These are phyloP conservation scores for Sphyrna mokarran DNA, from an alignment of 2,113 vertebrate genomes.

Conservation along the genomic window DNA sequence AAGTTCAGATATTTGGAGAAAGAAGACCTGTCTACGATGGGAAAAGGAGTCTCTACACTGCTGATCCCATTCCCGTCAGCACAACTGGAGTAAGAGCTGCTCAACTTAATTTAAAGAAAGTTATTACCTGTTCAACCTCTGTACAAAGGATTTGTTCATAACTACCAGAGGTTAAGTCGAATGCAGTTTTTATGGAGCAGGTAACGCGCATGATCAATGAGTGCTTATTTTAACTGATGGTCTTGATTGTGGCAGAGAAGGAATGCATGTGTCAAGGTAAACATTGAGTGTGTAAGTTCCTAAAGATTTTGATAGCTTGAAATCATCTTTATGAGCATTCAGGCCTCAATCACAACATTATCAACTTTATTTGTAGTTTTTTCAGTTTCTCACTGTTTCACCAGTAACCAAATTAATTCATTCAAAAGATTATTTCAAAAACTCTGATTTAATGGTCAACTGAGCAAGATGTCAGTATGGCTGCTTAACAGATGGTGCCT, in stretches of 20 bases:
- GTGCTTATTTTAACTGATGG: neutral
- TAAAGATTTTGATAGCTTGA: neutral
- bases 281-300: neutral
- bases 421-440: neutral
- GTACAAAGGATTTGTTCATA: neutral
- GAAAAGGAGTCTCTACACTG: slow-evolving; percentile 92
- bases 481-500: neutral
- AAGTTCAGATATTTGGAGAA: slow-evolving; percentile 96
- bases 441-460: neutral
- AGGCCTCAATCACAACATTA: neutral
- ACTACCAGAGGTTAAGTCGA: neutral
- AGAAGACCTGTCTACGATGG: slow-evolving; percentile 93
- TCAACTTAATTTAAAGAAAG: neutral
- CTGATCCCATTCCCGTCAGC: slow-evolving; percentile 87
- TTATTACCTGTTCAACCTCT: neutral
- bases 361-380: neutral
- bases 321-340: neutral
- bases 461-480: neutral
- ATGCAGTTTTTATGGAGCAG: neutral
- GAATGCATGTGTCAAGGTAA: neutral
- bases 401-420: neutral
- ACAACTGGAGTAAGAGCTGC: slow-evolving; percentile 75
- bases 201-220: neutral
- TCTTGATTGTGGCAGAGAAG: neutral
- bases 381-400: neutral